These are phyloP conservation scores for Brachyptera risi DNA, from an alignment of 2,888 invertebrate genomes.

Conservation along the genomic window DNA sequence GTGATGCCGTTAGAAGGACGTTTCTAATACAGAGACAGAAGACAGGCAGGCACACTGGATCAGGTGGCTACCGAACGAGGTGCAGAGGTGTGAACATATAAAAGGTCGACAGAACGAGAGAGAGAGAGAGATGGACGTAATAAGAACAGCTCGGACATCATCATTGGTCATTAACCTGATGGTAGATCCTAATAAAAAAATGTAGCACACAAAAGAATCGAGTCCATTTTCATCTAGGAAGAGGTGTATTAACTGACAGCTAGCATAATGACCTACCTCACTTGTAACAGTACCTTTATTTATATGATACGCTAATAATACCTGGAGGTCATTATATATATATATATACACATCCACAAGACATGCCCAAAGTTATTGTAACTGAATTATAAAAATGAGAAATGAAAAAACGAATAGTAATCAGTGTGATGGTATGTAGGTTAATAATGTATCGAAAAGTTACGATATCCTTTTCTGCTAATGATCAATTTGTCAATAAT, in stretches of 20 bases:
- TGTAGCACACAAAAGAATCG: constrained; percentile 5
- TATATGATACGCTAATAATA: constrained; percentile 13
- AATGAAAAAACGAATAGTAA: background rate
- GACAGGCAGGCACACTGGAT: background rate
- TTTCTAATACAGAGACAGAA: background rate
- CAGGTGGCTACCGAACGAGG: constrained; percentile 1
- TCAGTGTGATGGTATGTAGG: background rate
- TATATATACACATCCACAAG: constrained; percentile 10
- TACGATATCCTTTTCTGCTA: too few relatives aligned
- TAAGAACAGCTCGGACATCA: background rate
- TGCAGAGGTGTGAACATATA: constrained; percentile 9
- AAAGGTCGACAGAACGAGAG: background rate
- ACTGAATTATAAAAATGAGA: background rate
- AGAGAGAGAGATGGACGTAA: background rate
- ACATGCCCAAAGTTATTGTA: background rate
- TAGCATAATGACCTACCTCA: constrained; percentile 16
- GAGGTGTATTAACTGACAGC: constrained; percentile 5
- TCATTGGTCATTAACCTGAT: constrained; percentile 19
- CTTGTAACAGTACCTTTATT: background rate
- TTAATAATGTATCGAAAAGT: background rate
- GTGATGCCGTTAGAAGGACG: constrained; percentile 14
- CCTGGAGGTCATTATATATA: background rate
- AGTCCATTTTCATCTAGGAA: constrained; percentile 18
- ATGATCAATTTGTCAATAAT: too few relatives aligned
- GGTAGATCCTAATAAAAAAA: constrained; percentile 9